These are phyloP conservation scores for Brienomyrus longianalis DNA, from an alignment of 2,113 vertebrate species.

Conservation along the genomic window DNA sequence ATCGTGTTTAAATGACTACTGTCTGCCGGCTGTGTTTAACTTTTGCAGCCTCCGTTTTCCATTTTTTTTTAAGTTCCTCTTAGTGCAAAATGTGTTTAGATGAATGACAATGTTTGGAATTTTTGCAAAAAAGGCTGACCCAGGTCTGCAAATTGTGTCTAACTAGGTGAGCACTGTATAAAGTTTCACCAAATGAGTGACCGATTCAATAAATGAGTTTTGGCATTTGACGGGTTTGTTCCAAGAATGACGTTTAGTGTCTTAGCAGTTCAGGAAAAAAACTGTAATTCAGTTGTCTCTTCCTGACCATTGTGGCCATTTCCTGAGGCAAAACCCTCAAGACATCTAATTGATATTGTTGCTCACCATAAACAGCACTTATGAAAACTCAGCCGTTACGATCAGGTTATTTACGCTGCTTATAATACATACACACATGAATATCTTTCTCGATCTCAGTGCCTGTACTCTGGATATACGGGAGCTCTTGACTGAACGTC, in stretches of 20 bases:
- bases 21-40: background rate
- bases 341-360: background rate
- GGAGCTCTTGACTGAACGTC: background rate
- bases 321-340: background rate
- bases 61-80: background rate
- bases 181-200: background rate
- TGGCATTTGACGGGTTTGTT: background rate
- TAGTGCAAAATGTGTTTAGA: background rate
- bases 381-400: background rate
- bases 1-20: too few relatives aligned
- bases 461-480: background rate
- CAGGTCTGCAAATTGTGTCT: background rate
- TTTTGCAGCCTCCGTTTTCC: background rate
- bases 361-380: background rate
- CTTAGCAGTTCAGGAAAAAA: background rate
- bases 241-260: background rate
- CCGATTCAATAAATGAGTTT: background rate
- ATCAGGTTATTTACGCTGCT: background rate
- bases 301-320: background rate
- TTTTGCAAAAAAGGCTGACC: background rate
- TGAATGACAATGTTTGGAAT: background rate
- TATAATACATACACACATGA: background rate
- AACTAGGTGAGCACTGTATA: background rate
- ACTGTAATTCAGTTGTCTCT: background rate
- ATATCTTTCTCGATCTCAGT: background rate